Evolutionary conservation across 2,888 invertebrate species (phyloP).

Genomic region (Phortica magna): DNA sequence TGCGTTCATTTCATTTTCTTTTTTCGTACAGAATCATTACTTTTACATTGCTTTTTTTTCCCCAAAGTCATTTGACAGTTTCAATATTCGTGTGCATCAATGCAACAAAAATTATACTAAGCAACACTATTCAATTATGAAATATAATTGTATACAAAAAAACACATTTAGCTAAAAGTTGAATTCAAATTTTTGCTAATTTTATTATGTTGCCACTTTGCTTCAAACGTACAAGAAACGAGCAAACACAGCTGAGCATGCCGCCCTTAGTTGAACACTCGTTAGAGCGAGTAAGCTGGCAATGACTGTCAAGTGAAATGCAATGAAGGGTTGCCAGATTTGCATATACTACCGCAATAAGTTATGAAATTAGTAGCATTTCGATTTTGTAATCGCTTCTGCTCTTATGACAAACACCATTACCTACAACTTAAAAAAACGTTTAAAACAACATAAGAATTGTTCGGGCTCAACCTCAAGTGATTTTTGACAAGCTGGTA

Average conservation of each 20-base stretch:
- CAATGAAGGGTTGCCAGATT: neutral
- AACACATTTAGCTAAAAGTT: neutral
- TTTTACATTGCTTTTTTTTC: neutral
- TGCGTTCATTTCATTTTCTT: neutral
- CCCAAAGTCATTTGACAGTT: neutral
- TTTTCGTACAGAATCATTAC: neutral
- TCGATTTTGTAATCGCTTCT: neutral
- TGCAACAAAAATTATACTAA: neutral
- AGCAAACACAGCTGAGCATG: neutral
- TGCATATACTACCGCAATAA: neutral
- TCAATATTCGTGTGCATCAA: neutral
- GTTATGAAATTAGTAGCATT: neutral
- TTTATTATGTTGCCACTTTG: neutral
- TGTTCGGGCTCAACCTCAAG: neutral
- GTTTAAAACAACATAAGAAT: neutral
- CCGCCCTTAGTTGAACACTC: neutral
- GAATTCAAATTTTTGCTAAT: neutral
- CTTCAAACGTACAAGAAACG: neutral
- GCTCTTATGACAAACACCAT: neutral
- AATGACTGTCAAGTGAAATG: neutral
- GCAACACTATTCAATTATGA: neutral
- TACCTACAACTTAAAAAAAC: neutral
- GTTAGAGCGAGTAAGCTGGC: constrained; percentile 5
- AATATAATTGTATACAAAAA: neutral
- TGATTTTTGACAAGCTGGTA: neutral